Base-by-base conservation (phyloP, 92 coral and sea anemone genomes). In the Montipora capitata region DNA sequence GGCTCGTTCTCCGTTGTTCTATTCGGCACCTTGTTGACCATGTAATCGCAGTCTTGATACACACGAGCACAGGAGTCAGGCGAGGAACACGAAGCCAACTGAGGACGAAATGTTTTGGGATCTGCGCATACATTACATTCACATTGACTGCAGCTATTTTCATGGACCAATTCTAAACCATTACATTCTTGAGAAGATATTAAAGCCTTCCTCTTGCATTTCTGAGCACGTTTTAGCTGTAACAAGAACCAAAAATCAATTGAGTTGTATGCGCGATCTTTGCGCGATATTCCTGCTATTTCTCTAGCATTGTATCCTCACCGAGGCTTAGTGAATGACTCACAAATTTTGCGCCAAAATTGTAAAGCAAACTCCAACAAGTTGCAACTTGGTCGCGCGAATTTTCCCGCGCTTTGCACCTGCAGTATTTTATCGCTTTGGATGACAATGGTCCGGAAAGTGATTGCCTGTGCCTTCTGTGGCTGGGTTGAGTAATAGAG, bases 221-320 rank as follows among this genome's bases (percentile, higher is more conserved):
- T 65, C 14, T 67, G 82, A n/a, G 89, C 89, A 4, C 89, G 83
- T 85, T 85, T 63, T 1, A 85, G 76, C 89, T 85, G 87, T 64
- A 35, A 27, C 35, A 16, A 0, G 61, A 72, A n/a, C 16, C 6
- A 7, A 81, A 81, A 11, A 9, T 52, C n/a, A 16, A n/a, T 14
- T 27, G 20, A 49, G 17, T 69, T 6, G 2, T 14, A 16, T 15
- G 3, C 8, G 13, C 13, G 61, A 10, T 54, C 10, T 54, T 12
- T 48, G 6, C 10, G 10, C 52, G 52, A 5, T 48, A 10, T 48
- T 5, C 35, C 35, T 1, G 35, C 35, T 1, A 27, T 27, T 27
- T 27, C 35, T 27, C 35, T 27, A 2, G 35, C 35, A 27, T 27
- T 27, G 35, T 27, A 27, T 27, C 35, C 35, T 27, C 35, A 27